phyloP scores from a whole-genome alignment of 2,888 invertebrate species.

The Brassicogethes aeneus region DNA sequence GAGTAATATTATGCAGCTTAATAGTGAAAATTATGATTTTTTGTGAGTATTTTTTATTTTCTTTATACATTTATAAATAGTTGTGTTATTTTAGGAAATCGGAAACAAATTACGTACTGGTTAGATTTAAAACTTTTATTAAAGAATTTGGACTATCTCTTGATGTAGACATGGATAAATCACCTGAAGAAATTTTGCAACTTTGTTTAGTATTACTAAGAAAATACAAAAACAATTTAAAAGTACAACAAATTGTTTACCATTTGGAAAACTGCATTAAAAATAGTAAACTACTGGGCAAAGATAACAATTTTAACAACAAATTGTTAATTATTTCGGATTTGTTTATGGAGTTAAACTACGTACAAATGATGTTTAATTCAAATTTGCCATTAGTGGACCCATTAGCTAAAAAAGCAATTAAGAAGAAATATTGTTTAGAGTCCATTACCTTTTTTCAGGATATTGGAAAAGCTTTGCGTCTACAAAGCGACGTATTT shows the following conservation, averaged over 20 bases:
- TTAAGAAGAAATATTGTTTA: constrained; percentile 60
- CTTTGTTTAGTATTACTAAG: not conserved
- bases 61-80: not conserved
- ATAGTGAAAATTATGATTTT: constrained; percentile 2
- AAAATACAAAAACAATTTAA: too few relatives aligned
- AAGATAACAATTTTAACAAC: not conserved
- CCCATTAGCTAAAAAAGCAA: constrained; percentile 67
- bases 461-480: constrained; percentile 48
- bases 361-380: constrained; percentile 49
- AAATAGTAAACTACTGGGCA: constrained; percentile 7
- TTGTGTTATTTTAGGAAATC: constrained; percentile 17
- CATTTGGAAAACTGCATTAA: constrained; percentile 9
- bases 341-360: constrained; percentile 42
- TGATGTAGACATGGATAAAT: too few relatives aligned
- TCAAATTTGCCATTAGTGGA: constrained; percentile 66
- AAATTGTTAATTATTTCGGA: constrained; percentile 24
- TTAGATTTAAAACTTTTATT: constrained; percentile 18
- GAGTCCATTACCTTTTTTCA: constrained; percentile 59
- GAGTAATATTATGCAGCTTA: constrained; percentile 49
- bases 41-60: constrained; percentile 1
- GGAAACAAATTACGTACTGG: constrained; percentile 19
- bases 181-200: too few relatives aligned
- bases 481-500: constrained; percentile 43
- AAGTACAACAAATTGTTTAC: not conserved
- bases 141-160: constrained; percentile 12